Evolutionary conservation across 2,797 vertebrate genomes (phyloP).

Genomic region (Paratrypauchen microcephalus): DNA sequence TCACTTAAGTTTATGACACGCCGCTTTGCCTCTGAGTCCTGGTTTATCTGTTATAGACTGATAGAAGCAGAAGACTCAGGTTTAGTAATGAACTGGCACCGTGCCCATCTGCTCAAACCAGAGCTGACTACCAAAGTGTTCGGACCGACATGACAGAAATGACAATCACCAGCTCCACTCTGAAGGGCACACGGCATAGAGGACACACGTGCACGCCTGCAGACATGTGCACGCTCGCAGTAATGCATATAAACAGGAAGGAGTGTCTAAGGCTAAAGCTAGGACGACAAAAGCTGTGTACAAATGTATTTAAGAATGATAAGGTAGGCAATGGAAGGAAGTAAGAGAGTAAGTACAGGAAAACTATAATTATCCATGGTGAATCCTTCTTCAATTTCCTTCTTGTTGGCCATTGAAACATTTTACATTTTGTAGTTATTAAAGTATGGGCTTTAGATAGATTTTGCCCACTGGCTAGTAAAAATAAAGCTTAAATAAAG

Average conservation of each 20-base stretch:
- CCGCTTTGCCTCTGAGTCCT: slow-evolving; percentile 17
- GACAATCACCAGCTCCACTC: slow-evolving; percentile 50
- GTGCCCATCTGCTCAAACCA: slow-evolving; percentile 54
- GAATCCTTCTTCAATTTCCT: neutral
- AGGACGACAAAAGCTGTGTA: slow-evolving; percentile 7
- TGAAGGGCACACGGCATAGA: slow-evolving; percentile 44
- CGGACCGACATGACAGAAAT: slow-evolving; percentile 61
- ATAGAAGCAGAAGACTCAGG: slow-evolving; percentile 32
- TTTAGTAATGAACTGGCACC: slow-evolving; percentile 55
- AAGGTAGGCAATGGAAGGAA: neutral
- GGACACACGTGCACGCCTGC: slow-evolving; percentile 29
- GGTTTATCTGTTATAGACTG: slow-evolving; percentile 24
- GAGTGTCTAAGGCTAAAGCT: slow-evolving; percentile 4
- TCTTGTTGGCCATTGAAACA: neutral
- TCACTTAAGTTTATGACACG: slow-evolving; percentile 16
- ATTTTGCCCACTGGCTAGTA: neutral
- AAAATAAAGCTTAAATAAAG: neutral
- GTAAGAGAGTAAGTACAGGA: neutral
- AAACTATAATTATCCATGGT: neutral
- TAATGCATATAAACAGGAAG: neutral
- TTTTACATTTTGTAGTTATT: too few species aligned
- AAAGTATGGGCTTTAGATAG: neutral
- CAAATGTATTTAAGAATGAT: neutral
- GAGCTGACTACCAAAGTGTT: slow-evolving; percentile 58
- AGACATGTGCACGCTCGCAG: neutral